Percentiles rank a stretch among this genome's conserved stretches.
These are phyloP conservation scores for Buathra laborator DNA, from an alignment of 2,888 invertebrate genomes.

Conservation along the genomic window DNA sequence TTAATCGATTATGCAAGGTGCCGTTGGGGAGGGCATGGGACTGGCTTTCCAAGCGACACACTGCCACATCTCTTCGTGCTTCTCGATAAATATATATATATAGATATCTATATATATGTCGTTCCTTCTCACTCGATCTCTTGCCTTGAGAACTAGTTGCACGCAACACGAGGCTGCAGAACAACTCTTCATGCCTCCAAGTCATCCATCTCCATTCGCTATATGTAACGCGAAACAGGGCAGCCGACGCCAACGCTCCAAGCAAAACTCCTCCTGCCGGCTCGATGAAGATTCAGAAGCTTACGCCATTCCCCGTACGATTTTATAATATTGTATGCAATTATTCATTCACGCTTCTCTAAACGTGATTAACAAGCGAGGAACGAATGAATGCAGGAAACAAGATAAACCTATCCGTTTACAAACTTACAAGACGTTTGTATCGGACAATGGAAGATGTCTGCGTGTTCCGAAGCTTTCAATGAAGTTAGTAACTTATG, in stretches of 20 bases:
- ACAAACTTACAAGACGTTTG: neutral
- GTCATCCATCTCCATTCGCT: slow-evolving; percentile 39
- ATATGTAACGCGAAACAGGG: neutral
- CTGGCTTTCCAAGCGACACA: slow-evolving; percentile 36
- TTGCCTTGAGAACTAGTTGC: slow-evolving; percentile 30
- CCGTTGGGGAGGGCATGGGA: slow-evolving; percentile 14
- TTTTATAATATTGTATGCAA: neutral
- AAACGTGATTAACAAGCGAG: neutral
- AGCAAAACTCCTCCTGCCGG: neutral
- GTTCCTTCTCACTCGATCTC: slow-evolving; percentile 29
- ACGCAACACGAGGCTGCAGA: slow-evolving; percentile 18
- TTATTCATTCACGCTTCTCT: slow-evolving; percentile 2
- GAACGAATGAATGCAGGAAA: neutral
- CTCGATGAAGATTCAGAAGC: slow-evolving; percentile 16
- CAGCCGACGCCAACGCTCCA: neutral
- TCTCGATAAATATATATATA: neutral
- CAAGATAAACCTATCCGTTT: neutral
- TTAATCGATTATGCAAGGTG: slow-evolving; percentile 66
- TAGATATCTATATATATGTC: neutral
- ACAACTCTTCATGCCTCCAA: slow-evolving; percentile 26
- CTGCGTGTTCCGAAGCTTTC: no score
- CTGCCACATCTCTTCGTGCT: slow-evolving; percentile 40
- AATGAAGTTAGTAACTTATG: no score
- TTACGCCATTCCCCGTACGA: neutral
- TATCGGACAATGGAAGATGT: neutral